Conservation (phyloP, 2,797 vertebrate species). For the Lutra lutra region DNA sequence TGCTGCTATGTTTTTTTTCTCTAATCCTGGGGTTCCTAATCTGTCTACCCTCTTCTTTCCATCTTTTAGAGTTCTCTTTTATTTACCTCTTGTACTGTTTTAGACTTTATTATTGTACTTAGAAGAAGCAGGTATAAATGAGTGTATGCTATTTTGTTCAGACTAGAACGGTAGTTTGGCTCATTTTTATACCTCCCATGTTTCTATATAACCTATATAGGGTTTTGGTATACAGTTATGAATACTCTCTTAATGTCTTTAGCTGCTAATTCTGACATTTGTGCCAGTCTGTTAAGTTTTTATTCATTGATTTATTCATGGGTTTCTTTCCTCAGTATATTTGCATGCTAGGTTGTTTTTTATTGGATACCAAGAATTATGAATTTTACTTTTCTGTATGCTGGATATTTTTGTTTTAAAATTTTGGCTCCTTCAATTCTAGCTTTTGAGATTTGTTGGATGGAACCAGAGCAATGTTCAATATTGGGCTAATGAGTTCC, state of each 20-base stretch:
- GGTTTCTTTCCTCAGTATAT: not conserved
- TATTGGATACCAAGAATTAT: not conserved
- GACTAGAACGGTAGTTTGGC: not conserved
- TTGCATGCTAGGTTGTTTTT: not conserved
- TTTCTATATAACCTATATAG: not conserved
- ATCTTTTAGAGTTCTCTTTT: not conserved
- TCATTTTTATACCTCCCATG: not conserved
- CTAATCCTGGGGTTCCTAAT: not conserved
- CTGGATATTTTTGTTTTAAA: not conserved
- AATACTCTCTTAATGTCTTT: not conserved
- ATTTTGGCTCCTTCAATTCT: not conserved
- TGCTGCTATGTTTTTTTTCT: not conserved
- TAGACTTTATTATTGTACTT: not conserved
- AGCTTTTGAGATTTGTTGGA: not conserved
- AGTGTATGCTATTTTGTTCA: not conserved
- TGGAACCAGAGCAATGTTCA: not conserved
- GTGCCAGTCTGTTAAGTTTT: not conserved
- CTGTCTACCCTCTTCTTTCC: not conserved
- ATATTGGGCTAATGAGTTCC: not conserved
- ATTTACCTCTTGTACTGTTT: not conserved
- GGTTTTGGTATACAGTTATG: not conserved
- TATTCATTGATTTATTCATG: not conserved
- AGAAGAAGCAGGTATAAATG: not conserved
- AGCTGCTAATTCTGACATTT: not conserved
- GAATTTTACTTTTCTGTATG: not conserved